Percentiles rank a stretch among this genome's conserved stretches.
Conservation (phyloP, 2,113 vertebrate genomes). For the Lophius piscatorius region DNA sequence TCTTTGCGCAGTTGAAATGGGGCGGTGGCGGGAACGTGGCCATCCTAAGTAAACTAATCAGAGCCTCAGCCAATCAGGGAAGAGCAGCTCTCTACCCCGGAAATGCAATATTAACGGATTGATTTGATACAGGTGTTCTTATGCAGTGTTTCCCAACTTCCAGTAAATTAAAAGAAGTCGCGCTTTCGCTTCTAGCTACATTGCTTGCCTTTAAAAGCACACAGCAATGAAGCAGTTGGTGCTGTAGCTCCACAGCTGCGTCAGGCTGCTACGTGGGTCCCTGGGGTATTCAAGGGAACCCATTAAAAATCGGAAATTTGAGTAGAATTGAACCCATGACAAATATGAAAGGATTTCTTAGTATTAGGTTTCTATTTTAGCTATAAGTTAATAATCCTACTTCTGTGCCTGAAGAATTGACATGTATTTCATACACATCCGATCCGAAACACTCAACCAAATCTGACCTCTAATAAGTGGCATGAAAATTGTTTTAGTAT, state of each 20-base stretch:
- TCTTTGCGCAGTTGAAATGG: conserved; percentile 22
- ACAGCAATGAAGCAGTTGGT: background rate
- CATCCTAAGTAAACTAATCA: conserved; percentile 66
- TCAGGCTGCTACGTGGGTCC: background rate
- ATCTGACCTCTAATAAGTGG: background rate
- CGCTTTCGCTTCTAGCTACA: background rate
- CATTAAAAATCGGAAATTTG: background rate
- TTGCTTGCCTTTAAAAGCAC: background rate
- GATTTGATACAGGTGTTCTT: conserved; percentile 57
- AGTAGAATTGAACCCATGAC: too few species aligned
- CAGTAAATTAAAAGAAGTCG: too few species aligned
- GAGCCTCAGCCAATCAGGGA: conserved; percentile 59
- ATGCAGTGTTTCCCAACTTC: too few species aligned
- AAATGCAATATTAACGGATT: conserved; percentile 16
- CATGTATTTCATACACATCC: background rate
- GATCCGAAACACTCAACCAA: too few species aligned
- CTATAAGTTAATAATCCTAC: too few species aligned
- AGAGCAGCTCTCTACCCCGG: conserved; percentile 14
- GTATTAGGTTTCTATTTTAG: too few species aligned
- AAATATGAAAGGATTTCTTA: too few species aligned
- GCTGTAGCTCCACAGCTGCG: background rate
- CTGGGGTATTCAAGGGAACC: background rate
- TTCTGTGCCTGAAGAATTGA: background rate
- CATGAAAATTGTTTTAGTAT: background rate
- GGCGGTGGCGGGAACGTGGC: conserved; percentile 60